Percentiles rank a stretch among this genome's conserved stretches.
Evolutionary conservation across 1,140 invertebrate species (phyloP).

Genomic region (Pararge aegeria): DNA sequence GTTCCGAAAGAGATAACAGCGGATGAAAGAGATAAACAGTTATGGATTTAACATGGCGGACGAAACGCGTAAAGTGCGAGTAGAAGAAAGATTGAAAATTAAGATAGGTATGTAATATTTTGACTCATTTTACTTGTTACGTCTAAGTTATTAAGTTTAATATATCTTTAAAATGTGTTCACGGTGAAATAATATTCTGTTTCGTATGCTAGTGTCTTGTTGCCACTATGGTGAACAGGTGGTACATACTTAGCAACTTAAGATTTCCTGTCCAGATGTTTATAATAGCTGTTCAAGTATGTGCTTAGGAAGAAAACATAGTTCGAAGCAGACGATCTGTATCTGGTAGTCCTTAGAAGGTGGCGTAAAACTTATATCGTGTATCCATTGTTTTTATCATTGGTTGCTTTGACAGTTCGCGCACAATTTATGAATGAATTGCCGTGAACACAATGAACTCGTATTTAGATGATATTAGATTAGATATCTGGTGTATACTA

Average conservation of each 20-base stretch:
- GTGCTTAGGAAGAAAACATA: background rate
- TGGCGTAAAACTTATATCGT: conserved; percentile 11
- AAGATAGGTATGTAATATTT: conserved; percentile 88
- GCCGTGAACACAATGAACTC: conserved; percentile 71
- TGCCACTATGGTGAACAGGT: conserved; percentile 70
- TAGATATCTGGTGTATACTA: conserved; percentile 56
- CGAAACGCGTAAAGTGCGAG: conserved; percentile 90
- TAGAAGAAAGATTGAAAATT: conserved; percentile 92
- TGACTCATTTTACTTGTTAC: conserved; percentile 13
- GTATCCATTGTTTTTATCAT: conserved; percentile 66
- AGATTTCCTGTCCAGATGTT: conserved; percentile 42
- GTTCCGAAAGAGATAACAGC: conserved; percentile 78
- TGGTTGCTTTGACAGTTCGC: conserved; percentile 68
- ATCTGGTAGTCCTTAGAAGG: background rate
- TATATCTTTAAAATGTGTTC: background rate
- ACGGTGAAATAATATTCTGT: background rate
- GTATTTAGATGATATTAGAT: conserved; percentile 67
- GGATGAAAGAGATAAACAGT: conserved; percentile 80
- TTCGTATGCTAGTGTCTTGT: conserved; percentile 37
- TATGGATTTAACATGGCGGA: conserved; percentile 93
- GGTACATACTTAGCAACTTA: conserved; percentile 47
- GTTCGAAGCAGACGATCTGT: background rate
- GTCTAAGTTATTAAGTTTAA: conserved; percentile 2
- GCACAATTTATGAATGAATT: conserved; percentile 71
- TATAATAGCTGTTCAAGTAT: conserved; percentile 28